Conservation (phyloP, 2,888 invertebrate species). For the Macrophya alboannulata region DNA sequence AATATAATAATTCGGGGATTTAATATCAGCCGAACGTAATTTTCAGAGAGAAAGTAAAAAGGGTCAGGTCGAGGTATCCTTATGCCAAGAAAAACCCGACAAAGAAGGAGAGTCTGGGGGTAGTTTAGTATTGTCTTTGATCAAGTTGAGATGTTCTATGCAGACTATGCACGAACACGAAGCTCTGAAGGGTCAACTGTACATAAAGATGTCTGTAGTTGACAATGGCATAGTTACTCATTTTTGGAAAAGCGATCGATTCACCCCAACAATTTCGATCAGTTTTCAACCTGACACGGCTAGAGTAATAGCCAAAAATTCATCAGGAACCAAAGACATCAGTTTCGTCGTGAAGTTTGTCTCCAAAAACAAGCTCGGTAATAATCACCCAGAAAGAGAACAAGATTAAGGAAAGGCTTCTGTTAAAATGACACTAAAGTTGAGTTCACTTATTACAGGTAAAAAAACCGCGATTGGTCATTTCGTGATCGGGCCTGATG, state of each 20-base stretch:
- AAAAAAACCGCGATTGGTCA: constrained; percentile 87
- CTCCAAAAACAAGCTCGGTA: constrained; percentile 85
- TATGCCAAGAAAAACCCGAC: constrained; percentile 84
- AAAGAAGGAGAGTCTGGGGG: constrained; percentile 85
- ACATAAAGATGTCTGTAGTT: constrained; percentile 89
- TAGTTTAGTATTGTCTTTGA: constrained; percentile 84
- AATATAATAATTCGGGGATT: not conserved
- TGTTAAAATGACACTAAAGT: not conserved
- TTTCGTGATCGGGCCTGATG: constrained; percentile 85
- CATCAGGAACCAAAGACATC: constrained; percentile 85
- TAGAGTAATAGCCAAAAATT: constrained; percentile 83
- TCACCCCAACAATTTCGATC: constrained; percentile 89
- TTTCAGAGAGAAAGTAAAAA: constrained; percentile 86
- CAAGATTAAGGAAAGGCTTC: not conserved
- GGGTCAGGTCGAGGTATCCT: constrained; percentile 85
- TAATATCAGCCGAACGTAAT: not conserved
- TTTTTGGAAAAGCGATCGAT: constrained; percentile 89
- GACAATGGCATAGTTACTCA: constrained; percentile 84
- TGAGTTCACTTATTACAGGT: constrained; percentile 70
- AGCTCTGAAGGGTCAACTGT: constrained; percentile 86
- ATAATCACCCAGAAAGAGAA: constrained; percentile 18
- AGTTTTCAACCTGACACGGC: constrained; percentile 87
- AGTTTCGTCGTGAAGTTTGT: constrained; percentile 86
- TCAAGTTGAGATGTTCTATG: constrained; percentile 85
- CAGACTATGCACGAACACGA: constrained; percentile 89